Base-by-base conservation (phyloP, 2,888 invertebrate genomes). In the Gibbula magus region DNA sequence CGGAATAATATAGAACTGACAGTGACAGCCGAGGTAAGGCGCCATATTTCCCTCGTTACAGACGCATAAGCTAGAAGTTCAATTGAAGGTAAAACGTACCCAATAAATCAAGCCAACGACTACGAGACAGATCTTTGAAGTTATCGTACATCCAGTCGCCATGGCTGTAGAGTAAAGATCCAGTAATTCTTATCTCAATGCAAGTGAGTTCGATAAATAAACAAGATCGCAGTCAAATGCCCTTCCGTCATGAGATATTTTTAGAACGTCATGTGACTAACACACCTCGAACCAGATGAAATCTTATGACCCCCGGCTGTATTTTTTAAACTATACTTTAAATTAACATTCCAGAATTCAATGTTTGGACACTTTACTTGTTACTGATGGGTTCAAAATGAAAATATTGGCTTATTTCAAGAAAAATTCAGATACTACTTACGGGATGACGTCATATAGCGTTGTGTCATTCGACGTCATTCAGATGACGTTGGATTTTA, bases 101-200 rank as follows among this genome's bases (percentile, higher is more conserved):
- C 89, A 90, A 73, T 88, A 88, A 39, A 89, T 82, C 54, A 89
- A 80, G 29, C 88, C 87, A 66, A 89, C 80, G 8, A 88, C 75
- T 35, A 84, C 77, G 22, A 90, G 77, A 66, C 85, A 83, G 67
- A 85, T 81, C 73, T 89, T 89, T n/a, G 89, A 88, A 22, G 88
- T 87, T 35, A 84, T 75, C 70, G 85, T 85, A 73, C 88, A 85
- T 75, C 84, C 87, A 54, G 84, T 80, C 74, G 84, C 84, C 82
- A 82, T 86, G 53, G 45, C 73, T 83, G 75, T 35, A n/a, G 53
- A 45, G 76, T 32, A 18, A 20, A 56, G 10, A 54, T 56, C 25
- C 45, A 1, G 45, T 35, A 35, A 45, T 10, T 45, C 13, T 45
- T 45, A 45, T 45, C 45, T 45, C 45, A 45, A 45, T 13, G 45